Base-by-base conservation (phyloP, 2,113 vertebrate species). In the Mungos mungo region DNA sequence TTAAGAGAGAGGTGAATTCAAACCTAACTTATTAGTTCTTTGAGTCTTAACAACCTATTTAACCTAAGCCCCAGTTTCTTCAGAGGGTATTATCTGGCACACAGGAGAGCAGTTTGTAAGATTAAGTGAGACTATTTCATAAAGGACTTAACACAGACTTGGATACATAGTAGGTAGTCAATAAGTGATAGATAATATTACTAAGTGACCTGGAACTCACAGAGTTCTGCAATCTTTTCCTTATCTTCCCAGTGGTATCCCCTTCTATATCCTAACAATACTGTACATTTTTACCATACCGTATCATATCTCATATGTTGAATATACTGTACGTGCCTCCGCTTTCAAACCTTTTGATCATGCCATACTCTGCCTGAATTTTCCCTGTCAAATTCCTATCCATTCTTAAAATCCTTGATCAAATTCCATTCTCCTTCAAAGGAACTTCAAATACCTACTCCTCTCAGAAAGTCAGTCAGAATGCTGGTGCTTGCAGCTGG, bases 361-460 rank as follows among this genome's bases (percentile, higher is more conserved):
- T 71, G 27, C 52, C 33, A 45, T 82, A 41, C 16, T 90, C 47
- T 35, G 52, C 21, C 63, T 88, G 29, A 84, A 96, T 77, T 72
- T 88, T 76, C 33, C 79, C 33, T 45, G 1, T 66, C 82, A 88
- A 72, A 96, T 86, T 86, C 71, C 60, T 92, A 77, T 29, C 71
- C 4, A 38, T 79, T 93, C 71, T 90, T 81, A 88, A 76, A 98
- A 95, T 54, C 7, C 45, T 41, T 82, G 25, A 68, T 96, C 77
- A 72, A 80, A 95, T 88, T 41, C 57, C 18, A 95, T 45, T 77
- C 45, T 85, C 23, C 72, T 79, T 80, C 54, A 84, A 77, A 60
- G 79, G 65, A 74, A 97, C 14, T 90, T 97, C 76, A 93, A 95
- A 90, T n/a, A 52, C 5, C 12, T 21, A 50, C 60, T 68, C 50